These are phyloP conservation scores for Manis javanica DNA, from an alignment of 2,797 vertebrate genomes.

Conservation along the genomic window DNA sequence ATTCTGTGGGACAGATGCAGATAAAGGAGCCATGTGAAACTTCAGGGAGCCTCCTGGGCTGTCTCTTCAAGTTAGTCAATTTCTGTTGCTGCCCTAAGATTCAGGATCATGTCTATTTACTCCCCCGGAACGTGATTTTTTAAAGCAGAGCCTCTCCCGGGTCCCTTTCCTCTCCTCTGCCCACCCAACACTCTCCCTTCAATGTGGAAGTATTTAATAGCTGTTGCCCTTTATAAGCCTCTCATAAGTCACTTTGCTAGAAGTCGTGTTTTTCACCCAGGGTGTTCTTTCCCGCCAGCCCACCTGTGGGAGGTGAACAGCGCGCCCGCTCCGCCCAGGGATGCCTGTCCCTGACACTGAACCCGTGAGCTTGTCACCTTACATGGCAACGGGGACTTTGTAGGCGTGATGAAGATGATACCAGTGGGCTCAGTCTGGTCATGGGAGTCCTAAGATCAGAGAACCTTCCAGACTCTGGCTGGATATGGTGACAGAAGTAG, in stretches of 20 bases:
- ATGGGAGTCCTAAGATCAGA: not conserved
- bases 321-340: fast-evolving
- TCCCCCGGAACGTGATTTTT: not conserved
- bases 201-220: not conserved
- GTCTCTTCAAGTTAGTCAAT: not conserved
- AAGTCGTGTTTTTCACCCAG: not conserved
- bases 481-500: not conserved
- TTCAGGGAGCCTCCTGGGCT: not conserved
- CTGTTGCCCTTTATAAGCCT: not conserved
- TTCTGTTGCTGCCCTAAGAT: not conserved
- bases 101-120: not conserved
- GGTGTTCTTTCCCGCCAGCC: not conserved
- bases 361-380: not conserved
- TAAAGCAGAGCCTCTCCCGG: not conserved
- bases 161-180: not conserved
- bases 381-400: not conserved
- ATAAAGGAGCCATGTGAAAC: not conserved
- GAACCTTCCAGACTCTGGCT: not conserved
- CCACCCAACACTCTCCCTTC: not conserved
- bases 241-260: not conserved
- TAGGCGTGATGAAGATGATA: not conserved
- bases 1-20: not conserved
- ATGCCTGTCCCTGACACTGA: too few relatives aligned
- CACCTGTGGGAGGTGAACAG: fast-evolving
- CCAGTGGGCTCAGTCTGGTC: too few relatives aligned